Conservation (phyloP, 2,888 invertebrate species). For the Malthinus seriepunctatus region DNA sequence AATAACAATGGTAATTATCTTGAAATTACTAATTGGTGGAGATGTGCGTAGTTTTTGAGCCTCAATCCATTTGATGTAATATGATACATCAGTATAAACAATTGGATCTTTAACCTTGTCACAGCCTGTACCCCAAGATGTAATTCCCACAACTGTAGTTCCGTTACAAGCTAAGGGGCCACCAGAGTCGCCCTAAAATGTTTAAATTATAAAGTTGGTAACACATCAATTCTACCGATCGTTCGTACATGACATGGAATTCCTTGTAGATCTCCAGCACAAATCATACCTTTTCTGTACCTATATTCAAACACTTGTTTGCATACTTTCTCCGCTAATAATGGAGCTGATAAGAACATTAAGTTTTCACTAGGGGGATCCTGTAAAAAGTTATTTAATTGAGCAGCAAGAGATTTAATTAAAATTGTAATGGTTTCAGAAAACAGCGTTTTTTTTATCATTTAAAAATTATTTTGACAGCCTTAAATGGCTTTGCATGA, state of each 20-base stretch:
- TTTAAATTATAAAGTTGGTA: neutral
- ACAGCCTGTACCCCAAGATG: constrained; percentile 42
- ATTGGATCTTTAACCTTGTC: constrained; percentile 24
- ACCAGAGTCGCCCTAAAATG: constrained; percentile 34
- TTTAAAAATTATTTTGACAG: no score
- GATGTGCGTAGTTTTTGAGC: no score
- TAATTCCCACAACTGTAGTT: constrained; percentile 41
- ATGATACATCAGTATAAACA: constrained; percentile 29
- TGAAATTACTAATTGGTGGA: no score
- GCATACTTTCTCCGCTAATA: constrained; percentile 15
- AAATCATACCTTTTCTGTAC: constrained; percentile 29
- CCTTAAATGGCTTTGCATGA: no score
- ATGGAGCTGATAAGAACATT: constrained; percentile 3
- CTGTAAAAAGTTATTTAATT: no score
- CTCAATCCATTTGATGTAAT: constrained; percentile 27
- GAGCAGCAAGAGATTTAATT: no score
- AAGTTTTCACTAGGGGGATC: neutral
- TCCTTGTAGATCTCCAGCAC: constrained; percentile 32
- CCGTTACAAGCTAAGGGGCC: constrained; percentile 41
- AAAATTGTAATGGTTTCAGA: no score
- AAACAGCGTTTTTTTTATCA: no score
- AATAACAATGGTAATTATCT: constrained; percentile 3
- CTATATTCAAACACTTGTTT: constrained; percentile 6
- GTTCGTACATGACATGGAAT: no score
- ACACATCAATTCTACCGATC: no score